Conservation (phyloP, 2,113 vertebrate species). For the Oryzias curvinotus region DNA sequence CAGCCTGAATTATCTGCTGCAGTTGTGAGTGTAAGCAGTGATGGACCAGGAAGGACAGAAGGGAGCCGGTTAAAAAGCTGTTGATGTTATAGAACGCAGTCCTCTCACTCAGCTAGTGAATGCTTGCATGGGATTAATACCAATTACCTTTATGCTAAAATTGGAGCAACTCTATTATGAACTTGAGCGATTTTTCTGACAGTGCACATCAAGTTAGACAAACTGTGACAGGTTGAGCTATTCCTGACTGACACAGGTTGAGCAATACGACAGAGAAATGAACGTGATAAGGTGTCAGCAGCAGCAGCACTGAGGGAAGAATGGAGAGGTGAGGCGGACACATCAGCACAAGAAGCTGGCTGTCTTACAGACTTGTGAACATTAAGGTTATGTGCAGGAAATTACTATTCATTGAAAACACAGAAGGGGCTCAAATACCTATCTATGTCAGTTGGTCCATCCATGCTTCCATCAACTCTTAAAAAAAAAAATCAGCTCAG, state of each 20-base stretch:
- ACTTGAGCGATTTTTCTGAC: slow-evolving; percentile 47
- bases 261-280: slow-evolving; percentile 34
- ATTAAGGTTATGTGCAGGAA: slow-evolving; percentile 11
- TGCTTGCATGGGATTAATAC: too few relatives aligned
- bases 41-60: too few relatives aligned
- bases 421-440: slow-evolving; percentile 13
- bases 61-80: too few relatives aligned
- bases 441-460: not conserved
- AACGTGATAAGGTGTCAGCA: slow-evolving; percentile 30
- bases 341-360: slow-evolving; percentile 26
- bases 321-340: slow-evolving; percentile 31
- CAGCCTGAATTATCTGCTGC: too few relatives aligned
- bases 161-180: slow-evolving; percentile 25
- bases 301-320: slow-evolving; percentile 12
- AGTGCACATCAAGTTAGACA: slow-evolving; percentile 44
- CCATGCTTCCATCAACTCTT: not conserved
- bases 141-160: not conserved
- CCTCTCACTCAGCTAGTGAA: too few relatives aligned
- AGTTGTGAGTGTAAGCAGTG: too few relatives aligned
- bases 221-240: slow-evolving; percentile 50
- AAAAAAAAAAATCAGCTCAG: slow-evolving; percentile 9
- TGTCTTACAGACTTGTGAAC: not conserved
- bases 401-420: slow-evolving; percentile 35
- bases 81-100: too few relatives aligned
- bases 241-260: slow-evolving; percentile 36